Evolutionary conservation across 2,113 vertebrate species (phyloP).

Genomic region (Dissostichus mawsoni): DNA sequence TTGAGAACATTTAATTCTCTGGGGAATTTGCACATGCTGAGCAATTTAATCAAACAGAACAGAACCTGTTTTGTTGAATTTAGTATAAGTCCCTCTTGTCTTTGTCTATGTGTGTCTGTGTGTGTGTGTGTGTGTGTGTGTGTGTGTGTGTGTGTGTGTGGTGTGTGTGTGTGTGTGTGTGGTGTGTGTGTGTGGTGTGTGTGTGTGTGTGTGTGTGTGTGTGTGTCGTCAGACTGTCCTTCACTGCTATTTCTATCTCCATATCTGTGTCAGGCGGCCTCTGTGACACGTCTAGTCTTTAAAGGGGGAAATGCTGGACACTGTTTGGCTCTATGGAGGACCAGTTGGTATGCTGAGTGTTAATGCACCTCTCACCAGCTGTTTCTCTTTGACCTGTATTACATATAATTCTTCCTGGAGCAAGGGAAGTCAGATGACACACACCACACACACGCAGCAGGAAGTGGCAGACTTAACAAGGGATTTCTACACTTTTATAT

Average conservation of each 20-base stretch:
- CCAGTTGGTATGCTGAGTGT: constrained; percentile 25
- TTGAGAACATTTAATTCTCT: constrained; percentile 31
- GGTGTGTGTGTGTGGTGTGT: background rate
- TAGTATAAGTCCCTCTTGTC: background rate
- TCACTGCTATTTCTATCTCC: constrained; percentile 69
- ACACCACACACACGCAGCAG: constrained; percentile 16
- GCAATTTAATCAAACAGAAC: constrained; percentile 57
- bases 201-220: background rate
- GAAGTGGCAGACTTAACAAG: constrained; percentile 10
- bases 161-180: background rate
- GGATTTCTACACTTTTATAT: background rate
- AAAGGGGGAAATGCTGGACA: constrained; percentile 33
- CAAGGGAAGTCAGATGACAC: background rate
- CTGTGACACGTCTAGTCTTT: constrained; percentile 37
- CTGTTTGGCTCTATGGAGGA: constrained; percentile 11
- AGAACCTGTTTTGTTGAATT: constrained; percentile 36
- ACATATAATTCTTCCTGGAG: background rate
- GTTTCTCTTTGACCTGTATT: constrained; percentile 19
- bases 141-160: background rate
- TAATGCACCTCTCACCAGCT: constrained; percentile 38
- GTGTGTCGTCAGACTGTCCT: constrained; percentile 24
- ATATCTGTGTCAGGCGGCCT: constrained; percentile 67
- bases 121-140: background rate
- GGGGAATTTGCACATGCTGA: constrained; percentile 49
- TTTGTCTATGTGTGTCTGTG: background rate